A percentile compares a stretch with the other conserved stretches of the same genome.
Evolutionary conservation across 2,113 vertebrate genomes (phyloP).

Genomic region (Excalfactoria chinensis): DNA sequence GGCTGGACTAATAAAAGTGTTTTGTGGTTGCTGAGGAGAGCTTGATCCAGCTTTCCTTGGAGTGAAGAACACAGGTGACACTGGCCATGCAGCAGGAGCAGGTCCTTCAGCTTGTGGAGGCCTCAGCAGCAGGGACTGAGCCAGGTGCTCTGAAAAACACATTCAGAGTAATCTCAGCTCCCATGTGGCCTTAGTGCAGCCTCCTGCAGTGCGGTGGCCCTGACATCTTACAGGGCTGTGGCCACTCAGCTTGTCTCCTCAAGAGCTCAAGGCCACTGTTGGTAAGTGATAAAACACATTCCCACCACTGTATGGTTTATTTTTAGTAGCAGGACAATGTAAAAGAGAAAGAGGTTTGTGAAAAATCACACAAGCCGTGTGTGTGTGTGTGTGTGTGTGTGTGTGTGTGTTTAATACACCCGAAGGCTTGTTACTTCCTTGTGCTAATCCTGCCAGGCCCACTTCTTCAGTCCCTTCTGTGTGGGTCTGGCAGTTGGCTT

Average conservation of each 20-base stretch:
- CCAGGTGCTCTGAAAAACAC: constrained; percentile 21
- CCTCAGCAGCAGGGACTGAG: constrained; percentile 37
- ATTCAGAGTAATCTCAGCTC: constrained; percentile 37
- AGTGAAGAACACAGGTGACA: not conserved
- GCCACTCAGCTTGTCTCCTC: not conserved
- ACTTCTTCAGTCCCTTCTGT: constrained; percentile 54
- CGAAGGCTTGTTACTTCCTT: constrained; percentile 48
- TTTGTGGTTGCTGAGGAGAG: not conserved
- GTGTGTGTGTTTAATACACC: constrained; percentile 27
- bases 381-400: not conserved
- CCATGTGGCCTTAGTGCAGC: not conserved
- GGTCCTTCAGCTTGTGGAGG: constrained; percentile 23
- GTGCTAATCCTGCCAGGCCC: constrained; percentile 54
- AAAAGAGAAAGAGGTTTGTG: constrained; percentile 60
- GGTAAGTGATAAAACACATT: not conserved
- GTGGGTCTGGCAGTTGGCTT: constrained; percentile 52
- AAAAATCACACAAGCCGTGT: constrained; percentile 21
- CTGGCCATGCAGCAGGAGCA: not conserved
- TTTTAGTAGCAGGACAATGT: constrained; percentile 45
- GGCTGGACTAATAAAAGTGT: constrained; percentile 10
- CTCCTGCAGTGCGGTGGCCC: not conserved
- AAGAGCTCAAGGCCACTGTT: not conserved
- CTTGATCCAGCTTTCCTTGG: constrained; percentile 20
- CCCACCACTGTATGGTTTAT: not conserved
- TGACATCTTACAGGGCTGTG: not conserved